phyloP scores from a whole-genome alignment of 2,797 vertebrate genomes.

The Centropyge bicolor region DNA sequence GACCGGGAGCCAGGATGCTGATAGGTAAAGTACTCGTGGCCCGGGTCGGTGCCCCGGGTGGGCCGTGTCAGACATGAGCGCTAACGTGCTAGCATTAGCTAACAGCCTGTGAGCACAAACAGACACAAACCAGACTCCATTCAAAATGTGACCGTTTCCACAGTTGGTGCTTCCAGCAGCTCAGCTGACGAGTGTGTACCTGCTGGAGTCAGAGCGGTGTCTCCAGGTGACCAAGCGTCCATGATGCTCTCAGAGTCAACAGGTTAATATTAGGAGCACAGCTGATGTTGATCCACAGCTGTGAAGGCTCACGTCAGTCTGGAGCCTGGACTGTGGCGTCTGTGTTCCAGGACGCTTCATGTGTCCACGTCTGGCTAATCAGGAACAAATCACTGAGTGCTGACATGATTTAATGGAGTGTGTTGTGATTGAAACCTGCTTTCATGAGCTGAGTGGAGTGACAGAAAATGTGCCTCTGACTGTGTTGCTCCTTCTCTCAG shows the following conservation, averaged over 20 bases:
- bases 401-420: background rate
- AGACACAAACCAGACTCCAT: background rate
- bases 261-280: too few relatives aligned
- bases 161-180: background rate
- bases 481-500: background rate
- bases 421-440: background rate
- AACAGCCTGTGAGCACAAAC: slow-evolving; percentile 37
- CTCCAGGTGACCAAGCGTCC: background rate
- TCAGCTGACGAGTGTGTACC: background rate
- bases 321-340: too few relatives aligned
- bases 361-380: too few relatives aligned
- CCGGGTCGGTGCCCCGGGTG: slow-evolving; percentile 1
- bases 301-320: too few relatives aligned
- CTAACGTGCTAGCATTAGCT: slow-evolving; percentile 41
- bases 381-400: background rate
- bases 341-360: too few relatives aligned
- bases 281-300: too few relatives aligned
- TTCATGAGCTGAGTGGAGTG: too few relatives aligned
- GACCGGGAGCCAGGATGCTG: slow-evolving; percentile 63
- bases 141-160: background rate
- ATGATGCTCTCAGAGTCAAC: background rate
- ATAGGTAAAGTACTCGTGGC: slow-evolving; percentile 67
- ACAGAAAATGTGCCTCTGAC: background rate
- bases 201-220: background rate
- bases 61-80: background rate